Base-by-base conservation (phyloP, 2,888 invertebrate genomes). In the Perdita meconis region DNA sequence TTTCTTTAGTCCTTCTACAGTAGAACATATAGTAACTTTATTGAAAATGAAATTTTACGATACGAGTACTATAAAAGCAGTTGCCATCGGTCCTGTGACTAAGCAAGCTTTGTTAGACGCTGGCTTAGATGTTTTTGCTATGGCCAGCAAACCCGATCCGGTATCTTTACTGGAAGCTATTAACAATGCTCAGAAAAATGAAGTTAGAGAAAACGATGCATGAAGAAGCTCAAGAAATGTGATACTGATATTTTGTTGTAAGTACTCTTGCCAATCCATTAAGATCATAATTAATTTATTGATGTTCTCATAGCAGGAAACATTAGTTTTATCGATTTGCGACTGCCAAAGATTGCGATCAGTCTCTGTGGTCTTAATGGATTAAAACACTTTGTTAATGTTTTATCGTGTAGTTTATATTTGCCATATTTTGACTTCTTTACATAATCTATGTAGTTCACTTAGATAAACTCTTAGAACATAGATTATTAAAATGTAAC, bases 51-150 rank as follows among this genome's bases (percentile, higher is more conserved):
- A 78, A 5, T 66, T 76, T 5, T 69, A 47, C 30, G 36, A 85
- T 30, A 59, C 84, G 4, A 66, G 82, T 13, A 73, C 75, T 22
- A 80, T 88, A 22, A 88, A 85, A 82, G 83, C 89, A 16, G 85
- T 91, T 53, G 92, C 92, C 16, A 92, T 92, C 59, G 92, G 92
- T 22, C 90, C 91, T 26, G 87, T 89, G 8, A 92, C 92, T 10
- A 85, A 82, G 50, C 83, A 90, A 60, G 89, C 90, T 50, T 74
- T 92, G 30, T 42, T 72, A 24, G 78, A 88, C 63, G 75, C 81
- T 56, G 87, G 87, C 55, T 73, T 89, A 30, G 40, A 65, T 34
- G 83, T 88, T 59, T 80, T 82, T 56, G 91, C 89, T 1, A 87
- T 86, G 44, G 86, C 91, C 2, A 77, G 76, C 5, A 92, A 91